A percentile compares a stretch with the other conserved stretches of the same genome.
phyloP scores from a whole-genome alignment of 1,140 invertebrate species.

The Bombus pascuorum region DNA sequence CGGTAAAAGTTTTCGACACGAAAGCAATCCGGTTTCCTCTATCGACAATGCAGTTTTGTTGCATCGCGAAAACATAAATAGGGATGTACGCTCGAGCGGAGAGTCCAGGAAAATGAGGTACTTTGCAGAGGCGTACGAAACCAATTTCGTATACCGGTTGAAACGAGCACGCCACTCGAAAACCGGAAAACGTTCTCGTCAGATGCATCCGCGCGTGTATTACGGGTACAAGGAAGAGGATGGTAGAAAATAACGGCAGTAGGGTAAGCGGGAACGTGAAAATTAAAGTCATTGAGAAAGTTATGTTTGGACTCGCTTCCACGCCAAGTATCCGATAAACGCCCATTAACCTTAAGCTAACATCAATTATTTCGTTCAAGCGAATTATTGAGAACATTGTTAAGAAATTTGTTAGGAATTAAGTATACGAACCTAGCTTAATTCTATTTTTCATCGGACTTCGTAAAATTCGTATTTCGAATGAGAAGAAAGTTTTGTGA shows the following conservation, averaged over 20 bases:
- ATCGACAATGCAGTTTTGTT: conserved; percentile 30
- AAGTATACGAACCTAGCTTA: too few species aligned
- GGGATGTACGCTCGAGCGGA: neutral
- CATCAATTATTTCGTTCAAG: neutral
- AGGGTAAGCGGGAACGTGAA: neutral
- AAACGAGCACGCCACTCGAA: conserved; percentile 40
- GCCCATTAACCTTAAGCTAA: neutral
- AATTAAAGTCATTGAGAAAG: conserved; percentile 21
- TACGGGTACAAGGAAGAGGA: neutral
- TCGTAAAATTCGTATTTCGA: too few species aligned
- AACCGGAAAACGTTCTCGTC: conserved; percentile 32
- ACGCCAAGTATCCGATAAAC: neutral
- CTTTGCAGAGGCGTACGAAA: conserved; percentile 46
- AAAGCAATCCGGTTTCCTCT: neutral
- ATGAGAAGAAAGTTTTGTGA: too few species aligned
- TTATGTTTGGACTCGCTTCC: neutral
- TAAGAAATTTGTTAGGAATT: too few species aligned
- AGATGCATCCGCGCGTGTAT: conserved; percentile 18
- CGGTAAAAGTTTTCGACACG: conserved; percentile 10
- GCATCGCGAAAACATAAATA: conserved; percentile 41
- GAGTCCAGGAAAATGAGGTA: conserved; percentile 43
- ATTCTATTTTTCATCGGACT: too few species aligned
- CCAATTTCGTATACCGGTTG: conserved; percentile 51
- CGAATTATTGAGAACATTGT: too few species aligned
- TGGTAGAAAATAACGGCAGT: neutral